A percentile compares a stretch with the other conserved stretches of the same genome.
Evolutionary conservation across 2,888 invertebrate species (phyloP).

Genomic region (Ophion obscuratus): DNA sequence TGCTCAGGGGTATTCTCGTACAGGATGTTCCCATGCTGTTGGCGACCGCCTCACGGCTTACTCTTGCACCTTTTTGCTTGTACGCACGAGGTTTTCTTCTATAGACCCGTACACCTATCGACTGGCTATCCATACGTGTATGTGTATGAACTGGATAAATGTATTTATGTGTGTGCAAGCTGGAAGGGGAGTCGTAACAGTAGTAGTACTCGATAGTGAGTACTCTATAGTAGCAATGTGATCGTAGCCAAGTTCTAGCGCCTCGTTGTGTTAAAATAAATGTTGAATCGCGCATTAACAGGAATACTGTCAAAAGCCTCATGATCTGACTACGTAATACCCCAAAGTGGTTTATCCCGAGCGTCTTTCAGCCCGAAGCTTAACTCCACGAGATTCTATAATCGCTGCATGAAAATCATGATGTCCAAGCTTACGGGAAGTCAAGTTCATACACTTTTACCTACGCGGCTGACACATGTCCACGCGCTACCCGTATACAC

Average conservation of each 20-base stretch:
- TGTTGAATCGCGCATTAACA: conserved; percentile 71
- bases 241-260: conserved; percentile 34
- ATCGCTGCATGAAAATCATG: neutral
- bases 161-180: conserved; percentile 1
- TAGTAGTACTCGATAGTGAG: neutral
- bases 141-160: neutral
- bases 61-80: conserved; percentile 71
- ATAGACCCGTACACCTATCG: conserved; percentile 6
- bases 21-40: conserved; percentile 81
- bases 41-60: conserved; percentile 61
- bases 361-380: conserved; percentile 3
- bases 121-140: neutral
- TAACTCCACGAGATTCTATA: neutral
- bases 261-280: conserved; percentile 72
- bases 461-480: neutral
- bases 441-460: neutral
- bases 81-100: conserved; percentile 29
- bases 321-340: neutral
- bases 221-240: conserved; percentile 13
- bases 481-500: neutral
- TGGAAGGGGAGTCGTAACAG: neutral
- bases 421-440: neutral
- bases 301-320: conserved; percentile 52
- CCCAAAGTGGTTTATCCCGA: neutral
- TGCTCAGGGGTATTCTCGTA: conserved; percentile 73